phyloP scores from a whole-genome alignment of 2,797 vertebrate species.

The Paedocypris micromegethes region DNA sequence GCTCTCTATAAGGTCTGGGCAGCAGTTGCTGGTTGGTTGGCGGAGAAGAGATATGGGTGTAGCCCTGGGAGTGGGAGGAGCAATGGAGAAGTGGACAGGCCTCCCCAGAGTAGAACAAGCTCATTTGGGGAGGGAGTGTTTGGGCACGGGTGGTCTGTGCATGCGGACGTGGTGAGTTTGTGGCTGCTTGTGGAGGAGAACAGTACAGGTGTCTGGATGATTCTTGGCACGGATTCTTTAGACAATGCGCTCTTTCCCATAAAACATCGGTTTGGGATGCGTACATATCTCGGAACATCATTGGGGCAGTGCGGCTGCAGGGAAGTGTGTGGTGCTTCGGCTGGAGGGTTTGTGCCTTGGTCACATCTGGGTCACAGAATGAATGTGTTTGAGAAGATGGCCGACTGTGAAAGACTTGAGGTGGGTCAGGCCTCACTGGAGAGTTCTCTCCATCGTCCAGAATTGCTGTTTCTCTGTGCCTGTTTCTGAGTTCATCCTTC shows the following conservation, averaged over 20 bases:
- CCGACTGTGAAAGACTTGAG: slow-evolving; percentile 50
- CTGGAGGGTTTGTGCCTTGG: slow-evolving; percentile 46
- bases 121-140: slow-evolving; percentile 63
- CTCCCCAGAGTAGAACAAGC: slow-evolving; percentile 59
- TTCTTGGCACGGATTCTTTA: slow-evolving; percentile 40
- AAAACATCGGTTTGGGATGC: slow-evolving; percentile 50
- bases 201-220: slow-evolving; percentile 57
- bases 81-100: slow-evolving; percentile 64
- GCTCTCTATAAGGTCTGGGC: slow-evolving; percentile 69
- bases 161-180: slow-evolving; percentile 13
- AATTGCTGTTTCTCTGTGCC: slow-evolving; percentile 78
- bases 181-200: slow-evolving; percentile 50
- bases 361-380: slow-evolving; percentile 28
- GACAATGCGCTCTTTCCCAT: slow-evolving; percentile 47
- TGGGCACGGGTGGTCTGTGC: slow-evolving; percentile 58
- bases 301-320: slow-evolving; percentile 54
- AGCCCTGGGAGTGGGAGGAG: slow-evolving; percentile 48
- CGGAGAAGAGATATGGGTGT: slow-evolving; percentile 47
- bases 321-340: slow-evolving; percentile 71
- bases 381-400: slow-evolving; percentile 32
- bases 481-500: slow-evolving; percentile 53
- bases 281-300: slow-evolving; percentile 58
- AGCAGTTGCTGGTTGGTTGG: slow-evolving; percentile 60
- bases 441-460: slow-evolving; percentile 71
- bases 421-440: slow-evolving; percentile 14